Evolutionary conservation across 2,113 vertebrate genomes (phyloP), one percentile per base, ranked within the genome.

Genomic region (Scartelaos histophorus): DNA sequence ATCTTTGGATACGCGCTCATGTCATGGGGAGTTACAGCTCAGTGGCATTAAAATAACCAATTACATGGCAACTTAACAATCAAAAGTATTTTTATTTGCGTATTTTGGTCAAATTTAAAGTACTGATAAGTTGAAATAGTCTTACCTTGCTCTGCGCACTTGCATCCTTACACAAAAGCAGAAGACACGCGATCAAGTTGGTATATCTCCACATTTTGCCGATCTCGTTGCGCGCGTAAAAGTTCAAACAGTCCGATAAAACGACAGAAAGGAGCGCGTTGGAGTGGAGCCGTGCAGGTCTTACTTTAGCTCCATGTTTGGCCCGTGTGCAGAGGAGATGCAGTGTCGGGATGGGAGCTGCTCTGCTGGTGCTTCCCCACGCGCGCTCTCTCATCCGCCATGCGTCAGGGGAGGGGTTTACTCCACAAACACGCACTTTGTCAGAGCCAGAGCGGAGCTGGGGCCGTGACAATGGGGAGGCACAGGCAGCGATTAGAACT

Each of bases 71-170:
- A 13, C 13, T 24, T 12, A 19, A 17, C 7, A n/a, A 54, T 54
- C n/a, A 54, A 53, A n/a, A 6, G 1, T 19, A 1, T n/a, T 56
- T 56, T 58, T 25, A 58, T 58, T 13, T 1, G 7, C 56, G 0
- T 25, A 5, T 25, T 25, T n/a, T 15, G 12, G 3, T 24, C 13
- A 2, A 43, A 10, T 43, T 2, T 29, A 10, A 38, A 2, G 38
- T 43, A 43, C 13, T 24, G 68, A 5, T 29, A 29, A 57, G 17
- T 16, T 7, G 15, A 0, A 71, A 13, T 2, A 6, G 5, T 65
- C 90, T 82, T 89, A 94, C 93, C 93, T 93, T 93, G 71, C 71
- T 92, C 70, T 88, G 82, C 5, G 93, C 88, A 25, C 74, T 79
- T 67, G 75, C 89, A 72, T 87, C 47, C 71, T 85, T 71, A 34